Evolutionary conservation across 1,140 invertebrate species (phyloP), one percentile per base, ranked within the genome.

Genomic region (Pseudobourletiella spinata): DNA sequence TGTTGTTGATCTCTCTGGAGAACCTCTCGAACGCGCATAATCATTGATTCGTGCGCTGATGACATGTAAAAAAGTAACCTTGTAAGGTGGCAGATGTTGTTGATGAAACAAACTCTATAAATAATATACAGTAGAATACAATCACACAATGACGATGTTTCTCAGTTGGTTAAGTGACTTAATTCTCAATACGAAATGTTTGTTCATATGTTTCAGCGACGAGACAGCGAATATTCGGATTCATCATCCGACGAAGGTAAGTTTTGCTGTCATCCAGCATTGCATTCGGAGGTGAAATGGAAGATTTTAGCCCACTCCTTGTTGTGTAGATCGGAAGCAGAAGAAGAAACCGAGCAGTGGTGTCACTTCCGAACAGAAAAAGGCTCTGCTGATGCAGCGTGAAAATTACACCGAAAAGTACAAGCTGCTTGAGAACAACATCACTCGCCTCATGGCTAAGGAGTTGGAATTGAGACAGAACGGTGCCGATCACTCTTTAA

Each of bases 221-320:
- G 39, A 8, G 20, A 26, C 43, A 26, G 1, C 16, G 14, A 25
- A 20, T 56, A 32, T 16, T 66, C 64, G 11, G 60, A 66, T 51
- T 62, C 59, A 18, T 66, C 65, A 2, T 66, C 65, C 2, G 65
- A 63, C n/a, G 57, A 60, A 16, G 65, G 59, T 63, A 57, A 51
- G n/a, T 11, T 39, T 11, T 39, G 32, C n/a, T 39, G 32, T 39
- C 32, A 39, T 39, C n/a, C 32, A 39, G 8, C 32, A 39, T 39
- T 39, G 32, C 32, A 11, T 39, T 39, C 32, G n/a, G 32, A 39
- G 32, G n/a, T 8, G 32, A 39, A n/a, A n/a, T n/a, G n/a, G n/a
- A n/a, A n/a, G n/a, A n/a, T n/a, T n/a, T n/a, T n/a, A n/a, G n/a
- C n/a, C n/a, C n/a, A n/a, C n/a, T n/a, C n/a, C n/a, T n/a, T n/a